Evolutionary conservation across 2,888 invertebrate genomes (phyloP).

Genomic region (Ormia ochracea): DNA sequence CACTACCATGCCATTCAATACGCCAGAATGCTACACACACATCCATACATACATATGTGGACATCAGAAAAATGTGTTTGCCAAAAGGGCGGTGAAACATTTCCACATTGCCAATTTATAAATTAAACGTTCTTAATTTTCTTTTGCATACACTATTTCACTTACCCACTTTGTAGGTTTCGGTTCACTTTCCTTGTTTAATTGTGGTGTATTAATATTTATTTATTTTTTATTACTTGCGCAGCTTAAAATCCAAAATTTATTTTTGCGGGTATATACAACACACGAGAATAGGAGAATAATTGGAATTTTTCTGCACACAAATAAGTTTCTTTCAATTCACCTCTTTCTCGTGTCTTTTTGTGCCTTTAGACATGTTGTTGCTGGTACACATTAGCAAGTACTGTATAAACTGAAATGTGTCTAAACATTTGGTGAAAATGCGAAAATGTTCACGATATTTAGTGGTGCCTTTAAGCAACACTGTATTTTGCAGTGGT

Average conservation of each 20-base stretch:
- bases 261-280: slow-evolving; percentile 60
- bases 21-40: background rate
- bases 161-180: slow-evolving; percentile 47
- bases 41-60: background rate
- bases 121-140: slow-evolving; percentile 5
- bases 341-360: slow-evolving; percentile 20
- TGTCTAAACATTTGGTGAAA: background rate
- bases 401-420: slow-evolving; percentile 11
- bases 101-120: slow-evolving; percentile 1
- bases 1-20: background rate
- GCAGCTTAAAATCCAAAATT: slow-evolving; percentile 64
- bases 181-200: slow-evolving; percentile 17
- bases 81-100: slow-evolving; percentile 63
- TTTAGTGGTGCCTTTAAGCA: slow-evolving; percentile 31
- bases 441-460: background rate
- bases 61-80: slow-evolving; percentile 22
- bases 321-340: slow-evolving; percentile 40
- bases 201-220: slow-evolving; percentile 43
- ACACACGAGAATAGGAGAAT: slow-evolving; percentile 53
- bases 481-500: background rate
- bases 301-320: slow-evolving; percentile 56
- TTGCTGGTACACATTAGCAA: background rate
- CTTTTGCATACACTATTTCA: slow-evolving; percentile 12
- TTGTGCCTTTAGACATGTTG: background rate
- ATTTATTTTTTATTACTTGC: slow-evolving; percentile 46